These are phyloP conservation scores for Taxidea taxus DNA, from an alignment of 2,113 vertebrate genomes.

Conservation along the genomic window DNA sequence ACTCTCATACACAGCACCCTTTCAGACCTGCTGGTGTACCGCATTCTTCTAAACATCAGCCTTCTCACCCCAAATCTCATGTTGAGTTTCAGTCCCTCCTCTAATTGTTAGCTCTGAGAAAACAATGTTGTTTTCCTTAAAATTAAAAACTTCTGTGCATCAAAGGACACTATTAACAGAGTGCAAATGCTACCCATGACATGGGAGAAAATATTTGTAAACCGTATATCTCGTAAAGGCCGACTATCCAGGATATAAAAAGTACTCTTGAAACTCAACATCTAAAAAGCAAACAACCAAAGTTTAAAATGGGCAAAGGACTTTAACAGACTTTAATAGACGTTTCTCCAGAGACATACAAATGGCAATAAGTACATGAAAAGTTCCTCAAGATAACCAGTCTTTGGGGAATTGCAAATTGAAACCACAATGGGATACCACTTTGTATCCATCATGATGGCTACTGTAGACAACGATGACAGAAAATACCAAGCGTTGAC, in stretches of 20 bases:
- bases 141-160: neutral
- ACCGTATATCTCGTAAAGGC: neutral
- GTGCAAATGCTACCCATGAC: neutral
- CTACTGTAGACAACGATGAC: neutral
- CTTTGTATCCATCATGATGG: neutral
- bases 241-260: neutral
- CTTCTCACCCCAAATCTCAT: neutral
- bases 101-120: neutral
- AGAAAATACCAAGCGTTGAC: conserved; percentile 1
- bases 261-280: neutral
- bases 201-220: neutral
- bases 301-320: neutral
- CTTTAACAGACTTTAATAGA: neutral
- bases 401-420: conserved; percentile 20
- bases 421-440: neutral
- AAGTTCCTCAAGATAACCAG: neutral
- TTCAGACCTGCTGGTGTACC: neutral
- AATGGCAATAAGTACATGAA: neutral
- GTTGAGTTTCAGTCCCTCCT: neutral
- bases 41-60: neutral
- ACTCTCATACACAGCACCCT: neutral
- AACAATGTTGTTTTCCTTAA: neutral
- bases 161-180: neutral
- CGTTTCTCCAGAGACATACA: neutral
- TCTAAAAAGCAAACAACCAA: neutral